Evolutionary conservation across 2,113 vertebrate species (phyloP).

Genomic region (Lanius ludovicianus): DNA sequence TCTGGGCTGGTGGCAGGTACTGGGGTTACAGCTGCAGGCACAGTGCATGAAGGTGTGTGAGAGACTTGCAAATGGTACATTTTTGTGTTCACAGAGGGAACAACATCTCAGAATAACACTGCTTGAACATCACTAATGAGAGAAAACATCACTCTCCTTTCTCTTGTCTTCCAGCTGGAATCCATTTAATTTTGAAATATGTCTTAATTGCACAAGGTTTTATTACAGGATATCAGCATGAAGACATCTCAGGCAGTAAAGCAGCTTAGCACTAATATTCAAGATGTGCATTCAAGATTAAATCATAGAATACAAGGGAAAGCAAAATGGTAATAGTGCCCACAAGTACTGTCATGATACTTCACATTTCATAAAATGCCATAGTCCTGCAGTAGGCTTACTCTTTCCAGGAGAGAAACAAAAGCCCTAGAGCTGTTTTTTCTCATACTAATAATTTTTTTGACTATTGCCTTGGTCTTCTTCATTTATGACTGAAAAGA

Average conservation of each 20-base stretch:
- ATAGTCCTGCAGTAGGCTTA: neutral
- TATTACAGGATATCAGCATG: neutral
- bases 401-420: neutral
- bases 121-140: neutral
- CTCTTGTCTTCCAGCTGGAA: neutral
- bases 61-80: too few relatives aligned
- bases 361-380: neutral
- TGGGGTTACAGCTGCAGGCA: neutral
- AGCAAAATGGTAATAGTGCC: neutral
- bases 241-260: neutral
- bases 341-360: neutral
- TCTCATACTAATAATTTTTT: slow-evolving; percentile 10
- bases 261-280: neutral
- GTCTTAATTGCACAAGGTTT: slow-evolving; percentile 13
- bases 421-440: neutral
- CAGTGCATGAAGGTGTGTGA: neutral
- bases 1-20: neutral
- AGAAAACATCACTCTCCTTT: neutral
- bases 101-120: neutral
- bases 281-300: neutral
- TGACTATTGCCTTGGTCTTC: neutral
- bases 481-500: slow-evolving; percentile 10
- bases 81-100: neutral
- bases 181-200: neutral
- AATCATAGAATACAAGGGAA: neutral